These are phyloP conservation scores for Muscidifurax raptorellus DNA, from an alignment of 1,140 invertebrate species.

Conservation along the genomic window DNA sequence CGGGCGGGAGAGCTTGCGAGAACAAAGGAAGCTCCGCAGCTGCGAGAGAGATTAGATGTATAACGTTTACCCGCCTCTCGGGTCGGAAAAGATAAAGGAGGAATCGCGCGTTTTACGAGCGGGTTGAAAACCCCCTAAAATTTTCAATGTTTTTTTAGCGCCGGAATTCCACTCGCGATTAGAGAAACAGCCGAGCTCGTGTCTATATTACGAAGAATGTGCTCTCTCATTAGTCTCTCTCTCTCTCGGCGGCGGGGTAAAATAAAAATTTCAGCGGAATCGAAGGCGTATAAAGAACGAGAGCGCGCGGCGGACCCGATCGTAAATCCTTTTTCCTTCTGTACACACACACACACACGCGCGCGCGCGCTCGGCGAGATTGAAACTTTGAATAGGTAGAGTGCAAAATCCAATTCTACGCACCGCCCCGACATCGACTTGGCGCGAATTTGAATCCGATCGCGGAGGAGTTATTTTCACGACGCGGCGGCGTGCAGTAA, in stretches of 20 bases:
- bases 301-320: not conserved
- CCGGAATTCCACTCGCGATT: not conserved
- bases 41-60: conserved; percentile 37
- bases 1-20: not conserved
- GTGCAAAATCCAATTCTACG: conserved; percentile 61
- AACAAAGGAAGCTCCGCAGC: conserved; percentile 36
- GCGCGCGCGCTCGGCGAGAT: conserved; percentile 46
- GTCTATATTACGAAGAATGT: too few species aligned
- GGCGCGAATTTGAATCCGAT: conserved; percentile 61
- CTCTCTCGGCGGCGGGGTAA: too few species aligned
- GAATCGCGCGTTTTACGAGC: not conserved
- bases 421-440: conserved; percentile 42
- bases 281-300: too few species aligned
- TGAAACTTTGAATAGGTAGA: conserved; percentile 63
- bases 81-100: not conserved
- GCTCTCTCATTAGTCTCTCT: too few species aligned
- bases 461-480: conserved; percentile 60
- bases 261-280: conserved; percentile 6
- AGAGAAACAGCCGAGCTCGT: too few species aligned
- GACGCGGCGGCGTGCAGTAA: not conserved
- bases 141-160: not conserved
- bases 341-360: not conserved
- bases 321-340: conserved; percentile 20
- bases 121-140: not conserved
- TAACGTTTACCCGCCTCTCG: too few species aligned